A percentile compares a stretch with the other conserved stretches of the same genome.
phyloP scores from a whole-genome alignment of 2,113 vertebrate genomes.

The Lepisosteus oculatus region DNA sequence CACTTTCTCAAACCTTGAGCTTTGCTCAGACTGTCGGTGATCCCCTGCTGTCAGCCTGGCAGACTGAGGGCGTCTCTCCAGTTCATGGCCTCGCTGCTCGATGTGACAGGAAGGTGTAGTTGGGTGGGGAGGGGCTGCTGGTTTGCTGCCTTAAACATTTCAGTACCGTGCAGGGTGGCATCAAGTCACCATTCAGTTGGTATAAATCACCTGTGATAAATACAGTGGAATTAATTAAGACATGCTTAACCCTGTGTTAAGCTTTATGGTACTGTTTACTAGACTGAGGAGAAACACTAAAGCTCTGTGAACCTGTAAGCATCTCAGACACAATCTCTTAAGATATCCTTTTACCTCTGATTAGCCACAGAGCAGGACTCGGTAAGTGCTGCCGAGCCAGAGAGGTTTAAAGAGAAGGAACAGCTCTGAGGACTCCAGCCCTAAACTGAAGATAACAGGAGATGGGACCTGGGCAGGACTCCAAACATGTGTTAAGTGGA shows the following conservation, averaged over 20 bases:
- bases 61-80: too few species aligned
- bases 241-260: conserved; percentile 27
- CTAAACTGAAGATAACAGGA: conserved; percentile 24
- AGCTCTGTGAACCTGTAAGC: conserved; percentile 23
- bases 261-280: conserved; percentile 30
- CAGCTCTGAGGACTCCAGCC: conserved; percentile 33
- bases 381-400: conserved; percentile 39
- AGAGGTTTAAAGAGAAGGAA: conserved; percentile 24
- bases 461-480: conserved; percentile 55
- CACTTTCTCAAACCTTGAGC: too few species aligned
- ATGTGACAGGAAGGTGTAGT: too few species aligned
- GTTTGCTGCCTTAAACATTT: too few species aligned
- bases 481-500: conserved; percentile 67
- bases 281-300: conserved; percentile 9
- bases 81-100: too few species aligned
- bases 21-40: too few species aligned
- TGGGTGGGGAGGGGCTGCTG: too few species aligned
- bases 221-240: conserved; percentile 22
- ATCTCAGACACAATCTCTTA: conserved; percentile 22
- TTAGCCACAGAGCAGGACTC: conserved; percentile 51
- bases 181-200: too few species aligned
- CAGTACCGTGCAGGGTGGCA: too few species aligned
- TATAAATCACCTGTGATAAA: neutral
- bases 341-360: conserved; percentile 49
- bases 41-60: too few species aligned